Base-by-base conservation (phyloP, 2,888 invertebrate genomes). In the Bombylius major region DNA sequence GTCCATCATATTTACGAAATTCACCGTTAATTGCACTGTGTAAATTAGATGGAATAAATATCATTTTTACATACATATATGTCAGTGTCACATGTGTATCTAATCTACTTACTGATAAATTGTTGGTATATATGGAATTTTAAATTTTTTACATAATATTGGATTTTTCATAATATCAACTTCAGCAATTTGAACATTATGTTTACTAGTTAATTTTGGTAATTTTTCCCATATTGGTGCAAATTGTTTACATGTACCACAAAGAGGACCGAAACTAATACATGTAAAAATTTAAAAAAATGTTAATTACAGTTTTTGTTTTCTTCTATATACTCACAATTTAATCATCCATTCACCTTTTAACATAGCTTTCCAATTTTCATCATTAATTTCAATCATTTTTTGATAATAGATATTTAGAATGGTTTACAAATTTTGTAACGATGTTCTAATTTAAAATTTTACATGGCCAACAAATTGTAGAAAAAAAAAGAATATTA, bases 121-220 rank as follows among this genome's bases (percentile, higher is more conserved):
- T 5, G 98, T 97, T 13, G 98, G 98, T 62, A 98, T 77, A 2
- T 97, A 94, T 5, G 96, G 97, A 55, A 99, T 95, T 77, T 98
- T 88, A 75, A 99, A 99, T 58, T 98, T 80, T 0, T 98, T 98
- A 72, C 95, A 96, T 2, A 99, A 80, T 6, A 96, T 96, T 1
- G 97, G 96, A 9, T 93, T 90, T 61, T 84, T 82, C 4, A 96
- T 97, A 9, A 99, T 95, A 76, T 99, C 98, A 13, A 98, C 87
- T 64, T 90, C 88, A 1, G 87, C 98, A 1, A 97, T 87, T 65
- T 83, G 82, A 58, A 97, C 83, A 46, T 83, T 82, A 8, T 93
- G 77, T 62, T 86, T 82, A 53, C 81, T 76, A 52, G 86, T 82
- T 77, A 82, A 82, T 39, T 77, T 72, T 0, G 93, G 87, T 65